Conservation (phyloP, 2,888 invertebrate genomes). For the Colletes collaris region DNA sequence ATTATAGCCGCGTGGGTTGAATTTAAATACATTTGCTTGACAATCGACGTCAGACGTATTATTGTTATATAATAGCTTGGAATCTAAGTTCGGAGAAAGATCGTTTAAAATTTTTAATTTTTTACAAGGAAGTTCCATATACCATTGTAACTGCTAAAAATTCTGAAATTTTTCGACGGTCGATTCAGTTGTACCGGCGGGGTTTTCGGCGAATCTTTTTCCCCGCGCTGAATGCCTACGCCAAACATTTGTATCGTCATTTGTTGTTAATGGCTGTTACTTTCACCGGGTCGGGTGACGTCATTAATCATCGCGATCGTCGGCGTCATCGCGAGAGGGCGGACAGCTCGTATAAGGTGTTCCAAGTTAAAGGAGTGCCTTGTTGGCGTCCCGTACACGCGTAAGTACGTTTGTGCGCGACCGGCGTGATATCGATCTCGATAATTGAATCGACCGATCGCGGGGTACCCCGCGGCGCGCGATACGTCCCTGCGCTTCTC, state of each 20-base stretch:
- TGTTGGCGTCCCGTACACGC: conserved; percentile 38
- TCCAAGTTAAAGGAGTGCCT: conserved; percentile 59
- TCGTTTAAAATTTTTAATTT: too few species aligned
- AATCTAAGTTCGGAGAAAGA: too few species aligned
- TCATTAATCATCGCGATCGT: conserved; percentile 66
- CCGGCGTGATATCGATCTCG: conserved; percentile 77
- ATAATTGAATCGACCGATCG: conserved; percentile 81
- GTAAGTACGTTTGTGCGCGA: conserved; percentile 36
- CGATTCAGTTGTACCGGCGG: conserved; percentile 5
- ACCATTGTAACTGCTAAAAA: too few species aligned
- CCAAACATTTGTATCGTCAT: conserved; percentile 49
- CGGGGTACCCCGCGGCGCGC: conserved; percentile 67
- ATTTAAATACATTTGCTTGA: too few species aligned
- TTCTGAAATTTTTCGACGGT: background rate
- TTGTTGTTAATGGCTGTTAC: conserved; percentile 59
- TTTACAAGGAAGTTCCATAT: too few species aligned
- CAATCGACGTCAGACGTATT: too few species aligned
- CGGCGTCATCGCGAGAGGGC: conserved; percentile 65
- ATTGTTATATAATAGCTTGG: too few species aligned
- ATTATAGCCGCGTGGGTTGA: too few species aligned
- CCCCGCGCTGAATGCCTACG: background rate
- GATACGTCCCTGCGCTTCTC: conserved; percentile 47
- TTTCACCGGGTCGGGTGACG: conserved; percentile 48
- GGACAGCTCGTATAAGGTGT: conserved; percentile 66
- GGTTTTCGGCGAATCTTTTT: background rate